These are phyloP conservation scores for Pristionchus exspectatus DNA, from an alignment of 2,888 invertebrate species.

Conservation along the genomic window DNA sequence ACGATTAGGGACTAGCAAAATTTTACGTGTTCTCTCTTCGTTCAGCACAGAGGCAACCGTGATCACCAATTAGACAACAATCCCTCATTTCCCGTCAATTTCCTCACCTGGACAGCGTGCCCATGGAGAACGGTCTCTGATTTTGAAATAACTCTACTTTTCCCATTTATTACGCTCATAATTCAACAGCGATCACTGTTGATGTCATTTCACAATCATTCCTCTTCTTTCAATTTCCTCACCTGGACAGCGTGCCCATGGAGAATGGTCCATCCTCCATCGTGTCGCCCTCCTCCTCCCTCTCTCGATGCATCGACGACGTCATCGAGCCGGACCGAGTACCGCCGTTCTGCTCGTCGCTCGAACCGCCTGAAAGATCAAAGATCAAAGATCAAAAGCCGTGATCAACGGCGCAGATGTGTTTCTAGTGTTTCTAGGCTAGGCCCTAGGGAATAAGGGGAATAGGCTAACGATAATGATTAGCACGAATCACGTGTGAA, in stretches of 20 bases:
- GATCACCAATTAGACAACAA: too few species aligned
- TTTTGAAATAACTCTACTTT: neutral
- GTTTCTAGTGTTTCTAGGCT: too few species aligned
- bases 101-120: conserved; percentile 45
- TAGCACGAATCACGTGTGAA: too few species aligned
- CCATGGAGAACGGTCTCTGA: neutral
- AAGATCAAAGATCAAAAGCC: neutral
- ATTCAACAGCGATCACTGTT: neutral
- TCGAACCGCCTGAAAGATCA: conserved; percentile 19
- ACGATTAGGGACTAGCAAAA: too few species aligned
- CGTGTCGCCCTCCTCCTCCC: conserved; percentile 47
- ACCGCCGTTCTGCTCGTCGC: conserved; percentile 35
- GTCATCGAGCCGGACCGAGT: conserved; percentile 41
- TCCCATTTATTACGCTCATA: neutral
- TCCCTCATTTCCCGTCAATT: too few species aligned
- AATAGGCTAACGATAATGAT: too few species aligned
- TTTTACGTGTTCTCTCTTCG: too few species aligned
- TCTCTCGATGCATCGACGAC: conserved; percentile 54
- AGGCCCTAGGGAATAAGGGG: too few species aligned
- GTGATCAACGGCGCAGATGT: too few species aligned
- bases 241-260: conserved; percentile 48
- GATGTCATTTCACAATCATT: too few species aligned
- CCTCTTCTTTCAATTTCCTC: too few species aligned
- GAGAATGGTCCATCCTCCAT: conserved; percentile 16
- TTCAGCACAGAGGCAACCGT: neutral